Evolutionary conservation across 2,113 vertebrate species (phyloP), one percentile per base, ranked within the genome.

Genomic region (Lepus americanus): DNA sequence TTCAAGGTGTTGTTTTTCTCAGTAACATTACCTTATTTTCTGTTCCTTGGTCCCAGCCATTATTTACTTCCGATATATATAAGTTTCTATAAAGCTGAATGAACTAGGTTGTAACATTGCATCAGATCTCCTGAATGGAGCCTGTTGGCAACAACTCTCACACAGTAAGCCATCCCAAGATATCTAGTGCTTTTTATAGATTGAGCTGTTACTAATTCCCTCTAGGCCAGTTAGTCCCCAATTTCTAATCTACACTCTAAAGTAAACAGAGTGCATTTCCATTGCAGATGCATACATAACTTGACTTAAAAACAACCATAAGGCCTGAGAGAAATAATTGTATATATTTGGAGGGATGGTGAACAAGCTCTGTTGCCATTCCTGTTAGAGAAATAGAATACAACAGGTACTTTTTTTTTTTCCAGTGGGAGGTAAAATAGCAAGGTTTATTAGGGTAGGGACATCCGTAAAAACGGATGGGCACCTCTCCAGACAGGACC

Each of bases 201-300:
- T 49, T 73, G 80, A 79, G 93, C 89, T 87, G 67, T 49, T 84
- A 87, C 61, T 96, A 59, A 94, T 93, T 98, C 97, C 97, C 97
- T 94, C 83, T 87, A 63, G 97, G 77, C 86, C 69, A 96, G 86
- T 96, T 97, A 98, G 89, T 98, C 96, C 96, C 97, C 91, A 93
- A 79, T 95, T 97, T 94, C 86, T 95, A 92, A 66, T 76, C 67
- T 90, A 39, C 51, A 10, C 16, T 95, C 79, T 96, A 73, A 96
- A 95, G 96, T 98, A 98, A 98, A 97, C 96, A 97, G 72, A 61
- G 93, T 95, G 94, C 97, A 92, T 97, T 98, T 97, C 97, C 97
- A 96, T 93, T 94, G 97, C 93, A 93, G 80, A 82, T 25, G 33
- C 51, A 84, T 69, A 80, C 51, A 84, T 69, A 80, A 79, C 76